Percentiles rank a stretch among this genome's conserved stretches.
Conservation (phyloP, 2,888 invertebrate species). For the Caenorhabditis sp. region DNA sequence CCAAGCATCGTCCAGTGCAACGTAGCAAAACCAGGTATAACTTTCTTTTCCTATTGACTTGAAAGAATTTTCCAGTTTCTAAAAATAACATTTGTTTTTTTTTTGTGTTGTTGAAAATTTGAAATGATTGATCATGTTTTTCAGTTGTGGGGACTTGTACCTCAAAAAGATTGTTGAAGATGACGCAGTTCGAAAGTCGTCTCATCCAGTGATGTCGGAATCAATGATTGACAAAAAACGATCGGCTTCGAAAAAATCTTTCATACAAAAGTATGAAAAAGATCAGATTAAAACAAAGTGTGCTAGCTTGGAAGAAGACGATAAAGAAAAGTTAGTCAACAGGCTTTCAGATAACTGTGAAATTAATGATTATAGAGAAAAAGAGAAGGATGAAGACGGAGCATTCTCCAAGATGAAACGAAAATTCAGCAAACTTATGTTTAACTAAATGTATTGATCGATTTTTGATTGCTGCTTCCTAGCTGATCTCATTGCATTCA, state of each 20-base stretch:
- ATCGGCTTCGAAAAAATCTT: conserved; percentile 1
- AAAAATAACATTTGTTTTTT: no score
- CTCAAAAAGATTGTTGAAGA: conserved; percentile 29
- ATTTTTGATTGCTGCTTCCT: not conserved
- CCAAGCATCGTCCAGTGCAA: conserved; percentile 31
- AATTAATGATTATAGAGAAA: not conserved
- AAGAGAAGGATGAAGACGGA: conserved; percentile 19
- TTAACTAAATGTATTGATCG: conserved; percentile 1
- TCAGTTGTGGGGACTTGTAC: conserved; percentile 33
- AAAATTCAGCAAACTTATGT: conserved; percentile 45
- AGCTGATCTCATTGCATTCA: not conserved
- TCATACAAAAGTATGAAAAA: conserved; percentile 16
- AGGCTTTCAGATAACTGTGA: not conserved
- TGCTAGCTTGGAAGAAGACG: conserved; percentile 21
- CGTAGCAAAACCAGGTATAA: conserved; percentile 34
- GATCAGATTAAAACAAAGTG: conserved; percentile 18
- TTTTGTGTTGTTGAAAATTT: not conserved
- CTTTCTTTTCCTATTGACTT: not conserved
- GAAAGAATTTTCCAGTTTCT: not conserved
- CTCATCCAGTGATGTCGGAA: conserved; percentile 21
- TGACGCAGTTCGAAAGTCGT: conserved; percentile 20
- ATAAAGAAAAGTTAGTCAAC: not conserved
- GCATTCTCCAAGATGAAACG: conserved; percentile 45
- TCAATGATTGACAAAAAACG: not conserved
- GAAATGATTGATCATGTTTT: conserved; percentile 5